Base-by-base conservation (phyloP, 2,797 vertebrate genomes). In the Rhinella marina region DNA sequence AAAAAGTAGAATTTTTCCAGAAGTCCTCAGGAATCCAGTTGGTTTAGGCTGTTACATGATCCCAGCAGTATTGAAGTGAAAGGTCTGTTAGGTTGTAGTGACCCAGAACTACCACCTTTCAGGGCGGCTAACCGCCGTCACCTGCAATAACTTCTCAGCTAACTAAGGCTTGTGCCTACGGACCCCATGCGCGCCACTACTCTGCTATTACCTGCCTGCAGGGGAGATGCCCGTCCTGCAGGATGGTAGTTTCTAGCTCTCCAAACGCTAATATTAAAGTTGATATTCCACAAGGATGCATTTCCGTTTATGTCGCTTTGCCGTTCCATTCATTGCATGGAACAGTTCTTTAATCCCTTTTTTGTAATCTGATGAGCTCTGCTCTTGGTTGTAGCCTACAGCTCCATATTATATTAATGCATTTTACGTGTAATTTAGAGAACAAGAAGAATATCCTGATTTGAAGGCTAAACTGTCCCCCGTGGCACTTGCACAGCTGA, bases 401-500 rank as follows among this genome's bases (percentile, higher is more conserved):
- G 94, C 93, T 89, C 92, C 89, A 80, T 93, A 93, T 94, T 94
- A 94, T 94, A 95, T 95, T 92, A 94, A 96, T 95, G 94, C 92
- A 93, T 95, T 96, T 96, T 95, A 92, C 93, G 95, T 95, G 94
- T 96, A 95, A 96, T 95, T 95, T 95, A 94, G 95, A 94, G 93
- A 94, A 92, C 90, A 92, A 91, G 93, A 94, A 94, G 95, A 95
- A 95, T 94, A 91, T 95, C 94, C 95, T 94, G 95, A 96, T 96
- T 95, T 95, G 95, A 95, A 96, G 95, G 92, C 96, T 97, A 96
- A 97, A 95, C 96, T 96, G 96, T 97, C 97, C 97, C 97, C 95
- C 93, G 96, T 96, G 97, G 96, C 96, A 95, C 94, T 92, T 89
- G 94, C 96, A 95, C 96, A 97, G 97, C 97, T 99, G 97, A 97